Conservation (phyloP, 1,140 invertebrate genomes). For the Drosophila kurseongensis region DNA sequence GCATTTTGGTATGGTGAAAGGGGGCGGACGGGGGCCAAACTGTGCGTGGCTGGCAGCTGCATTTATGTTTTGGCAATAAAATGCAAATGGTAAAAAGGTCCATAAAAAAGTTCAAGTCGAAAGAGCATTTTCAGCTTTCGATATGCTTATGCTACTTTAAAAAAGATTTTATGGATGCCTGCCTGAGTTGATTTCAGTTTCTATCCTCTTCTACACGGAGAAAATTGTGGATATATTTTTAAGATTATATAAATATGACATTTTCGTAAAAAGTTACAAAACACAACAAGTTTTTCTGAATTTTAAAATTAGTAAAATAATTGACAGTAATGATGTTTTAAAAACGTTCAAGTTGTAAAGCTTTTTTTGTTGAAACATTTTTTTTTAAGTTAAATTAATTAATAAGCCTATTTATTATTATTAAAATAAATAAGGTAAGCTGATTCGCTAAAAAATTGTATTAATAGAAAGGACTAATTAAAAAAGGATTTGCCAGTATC, state of each 20-base stretch:
- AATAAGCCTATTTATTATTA: too few relatives aligned
- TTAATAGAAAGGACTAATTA: background rate
- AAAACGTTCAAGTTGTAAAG: too few relatives aligned
- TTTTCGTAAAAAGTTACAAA: too few relatives aligned
- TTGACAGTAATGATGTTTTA: too few relatives aligned
- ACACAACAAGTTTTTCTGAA: background rate
- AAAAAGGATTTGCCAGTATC: too few relatives aligned
- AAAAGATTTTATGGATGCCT: constrained; percentile 64
- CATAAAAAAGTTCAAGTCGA: constrained; percentile 63
- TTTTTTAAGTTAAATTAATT: too few relatives aligned
- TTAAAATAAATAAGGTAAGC: too few relatives aligned
- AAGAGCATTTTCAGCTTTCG: constrained; percentile 36
- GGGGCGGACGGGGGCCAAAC: background rate
- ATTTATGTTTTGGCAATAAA: constrained; percentile 81
- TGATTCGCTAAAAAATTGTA: too few relatives aligned
- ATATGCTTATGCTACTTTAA: constrained; percentile 77
- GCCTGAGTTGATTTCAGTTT: constrained; percentile 66
- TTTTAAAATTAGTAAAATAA: background rate
- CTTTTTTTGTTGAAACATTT: too few relatives aligned
- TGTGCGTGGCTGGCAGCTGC: constrained; percentile 52
- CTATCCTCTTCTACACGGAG: constrained; percentile 45
- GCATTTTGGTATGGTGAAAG: constrained; percentile 12
- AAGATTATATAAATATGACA: too few relatives aligned
- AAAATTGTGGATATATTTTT: background rate
- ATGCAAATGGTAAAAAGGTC: constrained; percentile 74